These are phyloP conservation scores for Pocillopora damicornis DNA, from an alignment of 64 coral and sea anemone species.

Conservation along the genomic window DNA sequence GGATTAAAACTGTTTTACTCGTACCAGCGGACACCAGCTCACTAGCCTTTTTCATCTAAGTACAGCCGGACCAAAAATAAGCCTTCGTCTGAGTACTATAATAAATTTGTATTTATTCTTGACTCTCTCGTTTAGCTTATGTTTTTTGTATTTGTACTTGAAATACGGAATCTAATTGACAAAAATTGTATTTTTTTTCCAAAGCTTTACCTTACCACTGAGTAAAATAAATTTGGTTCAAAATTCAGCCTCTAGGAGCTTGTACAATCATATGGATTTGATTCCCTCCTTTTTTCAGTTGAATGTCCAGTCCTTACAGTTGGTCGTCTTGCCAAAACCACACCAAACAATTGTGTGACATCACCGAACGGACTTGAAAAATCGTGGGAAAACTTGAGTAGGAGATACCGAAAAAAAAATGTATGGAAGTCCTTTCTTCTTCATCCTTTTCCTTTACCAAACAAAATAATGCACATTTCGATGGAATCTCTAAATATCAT, in stretches of 20 bases:
- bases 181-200: too few relatives aligned
- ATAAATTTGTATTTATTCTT: background rate
- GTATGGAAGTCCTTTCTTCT: too few relatives aligned
- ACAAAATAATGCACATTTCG: too few relatives aligned
- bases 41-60: background rate
- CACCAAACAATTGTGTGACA: background rate
- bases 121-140: too few relatives aligned
- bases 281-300: background rate
- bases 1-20: background rate
- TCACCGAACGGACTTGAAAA: background rate
- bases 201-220: too few relatives aligned
- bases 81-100: background rate
- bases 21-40: background rate
- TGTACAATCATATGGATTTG: background rate
- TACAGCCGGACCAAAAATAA: too few relatives aligned
- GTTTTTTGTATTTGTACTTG: too few relatives aligned
- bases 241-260: background rate
- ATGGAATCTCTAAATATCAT: too few relatives aligned
- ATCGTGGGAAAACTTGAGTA: background rate
- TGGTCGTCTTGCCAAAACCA: background rate
- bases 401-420: background rate
- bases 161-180: too few relatives aligned
- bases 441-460: too few relatives aligned
- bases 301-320: background rate
- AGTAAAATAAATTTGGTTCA: background rate